Base-by-base conservation (phyloP, 1,140 invertebrate species). In the Neotoxoptera formosana region DNA sequence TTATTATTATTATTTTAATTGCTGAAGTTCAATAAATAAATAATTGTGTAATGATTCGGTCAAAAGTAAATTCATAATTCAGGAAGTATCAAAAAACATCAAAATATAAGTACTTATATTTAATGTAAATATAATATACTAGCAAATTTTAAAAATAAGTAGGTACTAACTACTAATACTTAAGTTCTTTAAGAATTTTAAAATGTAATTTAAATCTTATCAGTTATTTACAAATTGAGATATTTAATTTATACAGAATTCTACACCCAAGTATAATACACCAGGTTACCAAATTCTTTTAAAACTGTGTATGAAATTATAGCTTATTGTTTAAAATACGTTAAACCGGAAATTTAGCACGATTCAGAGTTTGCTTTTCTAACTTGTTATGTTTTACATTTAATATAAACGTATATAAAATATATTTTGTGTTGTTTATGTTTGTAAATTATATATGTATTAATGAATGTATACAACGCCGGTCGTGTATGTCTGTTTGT, bases 401-500 rank as follows among this genome's bases (percentile, higher is more conserved):
- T 89, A 41, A 36, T 41, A 36, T 53, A 53, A 56, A 89, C 48
- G 34, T 41, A 89, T 89, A 53, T 47, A n/a, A 87, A 25, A 47
- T 87, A 47, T 53, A 53, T 34, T 9, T 9, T 48, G 45, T 48
- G 45, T 87, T 36, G 25, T 87, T 17, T 91, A 47, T 48, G 23
- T 45, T 20, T 91, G 25, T 48, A 41, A 51, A 41, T 34, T 51
- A 47, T 91, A 47, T 48, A 48, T 92, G n/a, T 92, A 83, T 47
- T 76, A 34, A 83, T 34, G 25, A 53, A 41, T 51, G 34, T 76
- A 36, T 51, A 81, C 51, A 92, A 25, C 20, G 7, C 83, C 20
- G 36, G 56, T 23, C 9, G 88, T 41, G 47, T 91, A 81, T n/a
- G 90, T 92, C 90, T 83, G 90, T 92, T 92, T 83, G n/a, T 92